Evolutionary conservation across 2,113 vertebrate genomes (phyloP), one percentile per base, ranked within the genome.

Genomic region (Pycnonotus jocosus): DNA sequence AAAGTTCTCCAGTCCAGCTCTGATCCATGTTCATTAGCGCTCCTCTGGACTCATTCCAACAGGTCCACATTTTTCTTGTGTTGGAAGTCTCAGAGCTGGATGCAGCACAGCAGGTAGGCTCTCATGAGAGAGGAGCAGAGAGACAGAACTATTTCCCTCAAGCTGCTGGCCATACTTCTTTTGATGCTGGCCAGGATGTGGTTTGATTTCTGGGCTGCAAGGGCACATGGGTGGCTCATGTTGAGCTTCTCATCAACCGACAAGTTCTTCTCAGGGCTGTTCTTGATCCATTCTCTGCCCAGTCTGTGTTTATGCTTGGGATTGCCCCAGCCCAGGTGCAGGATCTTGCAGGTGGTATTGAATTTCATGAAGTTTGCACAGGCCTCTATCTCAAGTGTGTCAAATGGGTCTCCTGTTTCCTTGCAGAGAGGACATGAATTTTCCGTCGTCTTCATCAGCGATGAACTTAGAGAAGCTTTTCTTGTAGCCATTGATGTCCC

Each of bases 21-120:
- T 61, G 48, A 20, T 61, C 16, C 16, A 9, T 11, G 23, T 54
- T 62, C 2, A 5, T 56, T 42, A 37, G 22, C 0, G 0, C 4
- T 31, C 7, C 30, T 88, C 42, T 27, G 21, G 21, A 50, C 17
- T 19, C 27, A 9, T 44, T 53, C 10, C 66, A 42, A 4, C 17
- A 42, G 30, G 7, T 35, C 35, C 13, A 22, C 7, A 12, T 48
- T 72, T 57, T 48, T 56, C 4, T 21, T 50, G 11, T 13, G 5
- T 7, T 72, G 58, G 2, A 5, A 1, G 2, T 50, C 8, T 56
- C 27, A 13, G 35, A 64, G 27, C 44, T 44, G 18, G 31, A 37
- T 65, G 31, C 27, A 57, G 50, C 31, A 42, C 22, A 37, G 31
- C 35, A 57, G 31, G 35, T 37, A 22, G 50, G 35, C 17, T 57